Evolutionary conservation across 2,113 vertebrate genomes (phyloP), one percentile per base, ranked within the genome.

Genomic region (Cottus gobio): DNA sequence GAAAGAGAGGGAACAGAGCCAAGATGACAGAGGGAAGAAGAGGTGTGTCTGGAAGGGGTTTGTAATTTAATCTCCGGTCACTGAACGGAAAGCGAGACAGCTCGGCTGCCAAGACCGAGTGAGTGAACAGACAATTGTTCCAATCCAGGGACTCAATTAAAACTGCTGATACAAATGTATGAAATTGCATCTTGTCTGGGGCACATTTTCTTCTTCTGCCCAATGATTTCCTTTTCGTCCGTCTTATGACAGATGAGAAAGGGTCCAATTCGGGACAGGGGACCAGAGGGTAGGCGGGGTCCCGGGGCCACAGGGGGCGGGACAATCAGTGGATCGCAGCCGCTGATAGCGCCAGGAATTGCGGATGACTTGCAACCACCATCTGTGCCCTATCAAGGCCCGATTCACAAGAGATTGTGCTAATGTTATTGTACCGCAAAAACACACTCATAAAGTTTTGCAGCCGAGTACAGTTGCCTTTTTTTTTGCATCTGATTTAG

Each of bases 1-100:
- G 31, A 70, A 30, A 31, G 77, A 78, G 63, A 58, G 75, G 83
- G 79, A 85, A 56, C 60, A n/a, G 28, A 24, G 88, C 84, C 85
- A 84, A 73, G 61, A 90, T 63, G 69, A 78, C 46, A 28, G 73
- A 70, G 42, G 52, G 48, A 57, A 31, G 48, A 57, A 61, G 87
- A 82, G 75, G 74, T 65, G 79, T 71, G 81, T 90, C 79, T 87
- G 58, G 20, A 48, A 76, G 83, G 73, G 75, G 61, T 88, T 88
- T 90, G 72, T 90, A 83, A 90, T 87, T 89, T 82, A 79, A 87
- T 86, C 88, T 87, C 76, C 48, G 71, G 85, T 84, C 85, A 82
- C 82, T 72, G 85, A 86, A 91, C 85, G 84, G 68, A 81, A 85
- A 84, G 75, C 52, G 28, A 69, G 70, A 87, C 65, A 30, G 54